Evolutionary conservation across 2,113 vertebrate species (phyloP).

Genomic region (Onychostoma macrolepis): DNA sequence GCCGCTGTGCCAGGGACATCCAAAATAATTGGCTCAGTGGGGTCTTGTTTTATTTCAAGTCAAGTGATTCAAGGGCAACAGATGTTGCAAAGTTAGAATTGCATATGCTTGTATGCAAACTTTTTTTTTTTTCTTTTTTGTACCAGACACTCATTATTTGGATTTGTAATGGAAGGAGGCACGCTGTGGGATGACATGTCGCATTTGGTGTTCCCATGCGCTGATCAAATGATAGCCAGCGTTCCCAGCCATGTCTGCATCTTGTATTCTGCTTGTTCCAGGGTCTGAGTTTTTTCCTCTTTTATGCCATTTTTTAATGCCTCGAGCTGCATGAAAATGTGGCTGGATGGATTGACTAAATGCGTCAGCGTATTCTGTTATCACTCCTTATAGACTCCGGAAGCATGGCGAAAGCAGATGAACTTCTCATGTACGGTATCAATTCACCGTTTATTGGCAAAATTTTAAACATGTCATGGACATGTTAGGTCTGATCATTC

Average conservation of each 20-base stretch:
- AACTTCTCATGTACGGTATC: not conserved
- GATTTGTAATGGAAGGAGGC: slow-evolving; percentile 14
- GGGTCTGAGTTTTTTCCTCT: not conserved
- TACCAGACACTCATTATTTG: slow-evolving; percentile 25
- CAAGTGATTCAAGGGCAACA: slow-evolving; percentile 29
- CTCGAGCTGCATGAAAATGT: not conserved
- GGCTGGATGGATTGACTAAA: not conserved
- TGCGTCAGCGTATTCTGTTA: not conserved
- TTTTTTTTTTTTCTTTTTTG: not conserved
- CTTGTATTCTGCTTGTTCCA: not conserved
- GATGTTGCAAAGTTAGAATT: slow-evolving; percentile 18
- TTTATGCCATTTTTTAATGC: not conserved
- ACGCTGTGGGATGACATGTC: not conserved
- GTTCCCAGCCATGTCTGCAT: slow-evolving; percentile 1
- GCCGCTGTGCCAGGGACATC: slow-evolving; percentile 20
- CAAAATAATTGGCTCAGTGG: slow-evolving; percentile 40
- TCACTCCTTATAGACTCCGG: not conserved
- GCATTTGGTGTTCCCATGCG: not conserved
- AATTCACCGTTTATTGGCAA: not conserved
- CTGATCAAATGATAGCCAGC: slow-evolving; percentile 32
- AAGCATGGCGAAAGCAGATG: not conserved
- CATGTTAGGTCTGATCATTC: not conserved
- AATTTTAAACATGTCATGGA: not conserved
- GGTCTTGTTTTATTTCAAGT: slow-evolving; percentile 36
- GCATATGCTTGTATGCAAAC: not conserved